Base-by-base conservation (phyloP, 2,888 invertebrate genomes). In the Patella caerulea region DNA sequence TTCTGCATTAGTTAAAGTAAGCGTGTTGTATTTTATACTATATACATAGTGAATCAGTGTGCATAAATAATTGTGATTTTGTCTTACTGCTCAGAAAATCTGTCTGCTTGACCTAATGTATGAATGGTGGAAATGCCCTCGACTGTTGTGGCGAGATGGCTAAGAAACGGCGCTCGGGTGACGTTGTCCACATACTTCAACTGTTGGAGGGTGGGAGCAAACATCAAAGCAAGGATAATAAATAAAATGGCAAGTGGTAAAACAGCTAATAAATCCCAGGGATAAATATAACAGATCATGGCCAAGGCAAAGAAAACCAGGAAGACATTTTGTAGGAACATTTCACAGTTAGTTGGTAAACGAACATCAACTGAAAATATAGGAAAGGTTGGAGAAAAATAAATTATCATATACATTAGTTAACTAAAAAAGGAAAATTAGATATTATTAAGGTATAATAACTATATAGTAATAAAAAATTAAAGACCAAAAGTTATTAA, bases 221-320 rank as follows among this genome's bases (percentile, higher is more conserved):
- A 92, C 78, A 91, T 86, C 15, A 86, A 80, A 53, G 92, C 91
- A 72, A 92, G 87, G 2, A 92, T 70, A 14, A 89, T 73, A 81
- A 92, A 92, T 17, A 91, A 82, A 65, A 87, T 81, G 73, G 87
- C 84, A 11, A 93, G 86, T 4, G 92, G 92, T 17, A 92, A 76
- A 55, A 91, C 86, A 34, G 91, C 91, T 69, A 92, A 80, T 70
- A 92, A 87, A 81, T 92, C 91, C 83, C 88, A 89, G 92, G 96
- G 96, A 76, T 97, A 97, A 83, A 96, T 95, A 87, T 94, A 94
- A 92, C 95, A 95, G 86, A 98, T 95, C 12, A 97, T 96, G 84
- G 96, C 79, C 81, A 97, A 95, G 80, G 96, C 94, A 73, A 94
- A 93, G 88, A 96, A 88, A 92, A 97, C 96, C 95, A 93, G 90